Evolutionary conservation across 2,797 vertebrate species (phyloP), one percentile per base, ranked within the genome.

Genomic region (Sebastes diploproa): DNA sequence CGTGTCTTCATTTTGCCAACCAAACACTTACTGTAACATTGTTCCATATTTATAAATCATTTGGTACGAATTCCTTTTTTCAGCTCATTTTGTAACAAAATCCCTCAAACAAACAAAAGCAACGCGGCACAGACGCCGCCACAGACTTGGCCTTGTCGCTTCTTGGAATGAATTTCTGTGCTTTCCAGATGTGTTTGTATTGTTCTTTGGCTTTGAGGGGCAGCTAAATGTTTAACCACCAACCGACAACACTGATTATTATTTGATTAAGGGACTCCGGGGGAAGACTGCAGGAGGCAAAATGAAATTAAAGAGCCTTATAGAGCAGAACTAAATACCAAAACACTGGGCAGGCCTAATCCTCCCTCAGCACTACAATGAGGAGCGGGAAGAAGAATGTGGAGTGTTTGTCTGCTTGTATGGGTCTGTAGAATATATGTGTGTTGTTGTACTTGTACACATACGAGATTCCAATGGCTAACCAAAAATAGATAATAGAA

Each of bases 291-390:
- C 80, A 59, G 80, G 91, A 77, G 77, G 89, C 64, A 69, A 66
- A 66, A 83, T 82, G 63, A 81, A 90, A 92, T 91, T 87, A 91
- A 91, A 89, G 72, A 72, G 86, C 80, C 89, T 90, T 91, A 90
- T 80, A 80, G 84, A 91, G 89, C 88, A 90, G 91, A 90, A 92
- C 90, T 90, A 91, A 93, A 89, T 25, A 83, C 79, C 82, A 62
- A 83, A 83, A 83, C 82, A 80, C 64, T 72, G 87, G 62, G 77
- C 64, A 22, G 55, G n/a, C 13, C 67, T 76, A 46, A 80, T 86
- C 80, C 72, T 67, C 66, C 54, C 65, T 46, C 52, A 5, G 75
- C 72, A 59, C 62, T 62, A 84, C 77, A 74, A 58, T 29, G 30
- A 20, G 11, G 13, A 63, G 67, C 5, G 7, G 29, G 10, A 25